Conservation (phyloP, 2,113 vertebrate species). For the Aspidoscelis tigris region DNA sequence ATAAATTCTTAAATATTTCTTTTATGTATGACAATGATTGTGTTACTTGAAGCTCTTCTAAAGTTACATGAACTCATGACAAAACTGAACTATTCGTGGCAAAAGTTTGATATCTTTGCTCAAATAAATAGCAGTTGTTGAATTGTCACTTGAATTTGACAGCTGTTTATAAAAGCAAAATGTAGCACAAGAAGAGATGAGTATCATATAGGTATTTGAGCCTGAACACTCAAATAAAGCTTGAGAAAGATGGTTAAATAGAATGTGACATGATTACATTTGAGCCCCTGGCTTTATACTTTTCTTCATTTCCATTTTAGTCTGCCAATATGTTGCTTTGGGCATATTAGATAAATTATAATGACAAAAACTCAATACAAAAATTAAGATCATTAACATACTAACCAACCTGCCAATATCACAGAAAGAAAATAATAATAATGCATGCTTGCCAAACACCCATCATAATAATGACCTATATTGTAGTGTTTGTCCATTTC, state of each 20-base stretch:
- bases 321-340: constrained; percentile 39
- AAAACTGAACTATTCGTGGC: background rate
- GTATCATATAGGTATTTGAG: constrained; percentile 1
- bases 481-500: constrained; percentile 21
- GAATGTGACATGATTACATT: background rate
- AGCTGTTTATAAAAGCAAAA: background rate
- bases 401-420: constrained; percentile 62
- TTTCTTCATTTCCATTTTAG: constrained; percentile 39
- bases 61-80: background rate
- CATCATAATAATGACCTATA: constrained; percentile 16
- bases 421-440: constrained; percentile 38
- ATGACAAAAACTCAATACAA: constrained; percentile 60
- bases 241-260: background rate
- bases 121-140: no score
- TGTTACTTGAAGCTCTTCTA: background rate
- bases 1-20: background rate
- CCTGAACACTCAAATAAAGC: background rate
- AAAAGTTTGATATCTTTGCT: background rate
- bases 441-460: constrained; percentile 29
- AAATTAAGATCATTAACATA: constrained; percentile 62
- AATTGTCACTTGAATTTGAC: background rate
- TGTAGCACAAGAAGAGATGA: background rate
- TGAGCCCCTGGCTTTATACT: constrained; percentile 28
- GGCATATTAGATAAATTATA: constrained; percentile 34
- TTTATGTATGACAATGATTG: background rate